phyloP scores from a whole-genome alignment of 2,113 vertebrate genomes.

The Balaenoptera acutorostrata region DNA sequence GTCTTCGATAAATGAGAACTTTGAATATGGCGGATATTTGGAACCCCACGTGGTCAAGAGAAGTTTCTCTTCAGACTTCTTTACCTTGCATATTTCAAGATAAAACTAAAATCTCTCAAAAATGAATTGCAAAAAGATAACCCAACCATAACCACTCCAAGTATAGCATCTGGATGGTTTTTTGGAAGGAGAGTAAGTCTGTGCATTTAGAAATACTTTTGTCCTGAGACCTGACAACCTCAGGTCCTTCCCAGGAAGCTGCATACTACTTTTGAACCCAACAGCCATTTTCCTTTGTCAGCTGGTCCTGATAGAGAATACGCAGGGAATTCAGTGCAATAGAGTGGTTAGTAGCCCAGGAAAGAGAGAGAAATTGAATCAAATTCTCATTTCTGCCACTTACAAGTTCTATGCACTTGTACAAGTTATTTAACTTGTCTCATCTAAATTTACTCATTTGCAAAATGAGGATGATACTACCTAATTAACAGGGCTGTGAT shows the following conservation, averaged over 20 bases:
- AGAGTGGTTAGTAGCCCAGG: background rate
- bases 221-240: background rate
- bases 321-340: accelerated
- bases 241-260: background rate
- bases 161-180: background rate
- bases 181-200: background rate
- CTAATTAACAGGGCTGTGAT: background rate
- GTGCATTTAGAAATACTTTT: background rate
- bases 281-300: background rate
- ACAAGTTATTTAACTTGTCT: background rate
- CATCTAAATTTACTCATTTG: background rate
- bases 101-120: background rate
- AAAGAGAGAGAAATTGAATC: background rate
- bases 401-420: background rate
- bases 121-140: background rate
- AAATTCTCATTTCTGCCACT: background rate
- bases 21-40: accelerated
- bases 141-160: background rate
- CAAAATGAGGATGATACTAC: background rate
- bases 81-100: background rate
- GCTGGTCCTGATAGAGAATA: background rate
- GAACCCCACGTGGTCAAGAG: background rate
- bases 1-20: background rate
- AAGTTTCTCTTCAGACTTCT: background rate
- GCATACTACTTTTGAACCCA: background rate